Evolutionary conservation across 2,888 invertebrate species (phyloP).

Genomic region (Watsonalla binaria): DNA sequence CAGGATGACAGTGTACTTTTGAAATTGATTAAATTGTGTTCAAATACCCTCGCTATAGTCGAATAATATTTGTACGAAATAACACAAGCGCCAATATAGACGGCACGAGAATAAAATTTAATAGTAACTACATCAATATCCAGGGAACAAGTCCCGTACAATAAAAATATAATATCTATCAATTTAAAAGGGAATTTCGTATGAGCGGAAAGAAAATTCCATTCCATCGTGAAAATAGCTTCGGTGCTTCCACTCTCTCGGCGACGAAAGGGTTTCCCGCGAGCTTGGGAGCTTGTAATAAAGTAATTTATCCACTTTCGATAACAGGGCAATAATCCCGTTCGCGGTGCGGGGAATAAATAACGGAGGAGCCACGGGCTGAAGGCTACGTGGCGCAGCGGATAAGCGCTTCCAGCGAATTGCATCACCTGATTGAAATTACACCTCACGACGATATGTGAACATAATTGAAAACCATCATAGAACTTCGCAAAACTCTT

Average conservation of each 20-base stretch:
- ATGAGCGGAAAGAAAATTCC: constrained; percentile 51
- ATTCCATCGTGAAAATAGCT: constrained; percentile 57
- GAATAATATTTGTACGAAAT: background rate
- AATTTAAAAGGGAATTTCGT: constrained; percentile 52
- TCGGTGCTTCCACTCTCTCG: constrained; percentile 43
- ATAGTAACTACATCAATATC: background rate
- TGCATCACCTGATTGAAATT: background rate
- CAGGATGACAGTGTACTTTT: no score
- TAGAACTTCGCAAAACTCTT: background rate
- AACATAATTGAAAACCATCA: background rate
- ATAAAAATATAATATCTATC: constrained; percentile 48
- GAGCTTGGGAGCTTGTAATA: constrained; percentile 62
- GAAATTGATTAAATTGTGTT: no score
- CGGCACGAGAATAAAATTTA: background rate
- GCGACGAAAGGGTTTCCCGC: constrained; percentile 47
- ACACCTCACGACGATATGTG: background rate
- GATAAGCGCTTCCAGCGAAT: constrained; percentile 17
- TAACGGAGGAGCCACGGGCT: constrained; percentile 29
- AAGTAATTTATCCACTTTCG: constrained; percentile 74
- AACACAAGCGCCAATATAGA: background rate
- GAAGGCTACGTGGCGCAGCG: constrained; percentile 21
- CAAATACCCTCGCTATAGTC: no score
- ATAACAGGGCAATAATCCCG: constrained; percentile 69
- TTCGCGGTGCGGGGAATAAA: constrained; percentile 42
- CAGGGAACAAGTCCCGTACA: constrained; percentile 7